Percentiles rank a stretch among this genome's conserved stretches.
Conservation (phyloP, 2,888 invertebrate genomes). For the Pristionchus exspectatus region DNA sequence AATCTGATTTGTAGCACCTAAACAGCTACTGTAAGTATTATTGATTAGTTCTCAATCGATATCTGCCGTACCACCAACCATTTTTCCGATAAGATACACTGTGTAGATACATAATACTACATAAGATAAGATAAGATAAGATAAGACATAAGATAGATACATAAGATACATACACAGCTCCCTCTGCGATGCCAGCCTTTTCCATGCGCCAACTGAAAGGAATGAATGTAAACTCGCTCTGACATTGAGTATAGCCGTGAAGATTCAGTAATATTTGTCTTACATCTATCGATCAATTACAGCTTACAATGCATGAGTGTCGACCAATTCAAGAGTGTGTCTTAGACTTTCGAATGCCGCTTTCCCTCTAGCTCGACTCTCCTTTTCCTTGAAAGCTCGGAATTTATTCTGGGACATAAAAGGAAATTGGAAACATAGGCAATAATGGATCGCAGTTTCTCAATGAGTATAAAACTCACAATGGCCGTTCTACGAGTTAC, state of each 20-base stretch:
- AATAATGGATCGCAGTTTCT: no score
- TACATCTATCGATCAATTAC: background rate
- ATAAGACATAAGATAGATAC: no score
- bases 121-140: no score
- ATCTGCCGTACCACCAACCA: slow-evolving; percentile 19
- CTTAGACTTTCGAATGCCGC: background rate
- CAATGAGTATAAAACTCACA: background rate
- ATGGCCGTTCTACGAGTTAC: background rate
- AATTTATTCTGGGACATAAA: background rate
- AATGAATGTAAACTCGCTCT: background rate
- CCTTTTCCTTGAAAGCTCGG: background rate
- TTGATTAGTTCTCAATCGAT: no score
- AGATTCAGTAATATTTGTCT: background rate
- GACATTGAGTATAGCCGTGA: no score
- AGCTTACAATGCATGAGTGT: slow-evolving; percentile 2
- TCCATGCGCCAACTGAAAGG: slow-evolving; percentile 32
- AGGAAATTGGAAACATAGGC: no score
- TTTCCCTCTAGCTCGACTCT: background rate
- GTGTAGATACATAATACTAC: no score
- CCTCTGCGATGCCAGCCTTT: background rate
- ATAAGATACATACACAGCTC: background rate
- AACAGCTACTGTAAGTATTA: no score
- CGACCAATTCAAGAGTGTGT: background rate
- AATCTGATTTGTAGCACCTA: background rate
- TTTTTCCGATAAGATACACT: background rate